Evolutionary conservation across 2,888 invertebrate genomes (phyloP).

Genomic region (Psococerastis gibbosa): DNA sequence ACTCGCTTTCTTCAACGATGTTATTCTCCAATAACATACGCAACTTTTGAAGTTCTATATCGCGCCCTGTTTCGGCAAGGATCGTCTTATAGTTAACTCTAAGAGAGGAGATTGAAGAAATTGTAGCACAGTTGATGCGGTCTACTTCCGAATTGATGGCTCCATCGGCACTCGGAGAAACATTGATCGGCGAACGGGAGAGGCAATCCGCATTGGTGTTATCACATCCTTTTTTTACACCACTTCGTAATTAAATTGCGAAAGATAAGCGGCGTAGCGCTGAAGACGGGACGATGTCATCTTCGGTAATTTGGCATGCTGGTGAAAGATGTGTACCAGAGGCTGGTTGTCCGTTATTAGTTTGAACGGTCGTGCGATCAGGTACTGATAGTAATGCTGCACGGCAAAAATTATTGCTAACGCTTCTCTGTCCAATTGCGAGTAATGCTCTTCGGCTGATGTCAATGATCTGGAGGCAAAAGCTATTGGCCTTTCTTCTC

Average conservation of each 20-base stretch:
- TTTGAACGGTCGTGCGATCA: not conserved
- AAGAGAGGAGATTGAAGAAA: too few species aligned
- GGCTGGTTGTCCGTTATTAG: not conserved
- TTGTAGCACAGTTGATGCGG: not conserved
- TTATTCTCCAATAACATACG: not conserved
- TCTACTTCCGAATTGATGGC: not conserved
- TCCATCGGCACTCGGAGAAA: not conserved
- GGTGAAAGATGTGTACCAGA: slow-evolving; percentile 2
- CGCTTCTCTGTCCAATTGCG: slow-evolving; percentile 9
- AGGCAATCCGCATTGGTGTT: slow-evolving; percentile 16
- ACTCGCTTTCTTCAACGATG: not conserved
- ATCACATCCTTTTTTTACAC: slow-evolving; percentile 14
- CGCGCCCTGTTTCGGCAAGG: not conserved
- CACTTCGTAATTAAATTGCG: too few species aligned
- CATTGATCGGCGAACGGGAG: slow-evolving; percentile 12
- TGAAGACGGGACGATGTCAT: slow-evolving; percentile 11
- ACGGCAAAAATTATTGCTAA: slow-evolving; percentile 11
- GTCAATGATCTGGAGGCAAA: slow-evolving; percentile 8
- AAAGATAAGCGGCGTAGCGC: slow-evolving; percentile 13
- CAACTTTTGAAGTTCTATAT: not conserved
- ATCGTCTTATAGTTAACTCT: too few species aligned
- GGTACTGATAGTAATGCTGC: slow-evolving; percentile 1
- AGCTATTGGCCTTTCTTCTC: slow-evolving; percentile 8
- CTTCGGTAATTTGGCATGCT: not conserved
- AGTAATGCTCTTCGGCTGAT: slow-evolving; percentile 1